Base-by-base conservation (phyloP, 2,113 vertebrate genomes). In the Pluvialis apricaria region DNA sequence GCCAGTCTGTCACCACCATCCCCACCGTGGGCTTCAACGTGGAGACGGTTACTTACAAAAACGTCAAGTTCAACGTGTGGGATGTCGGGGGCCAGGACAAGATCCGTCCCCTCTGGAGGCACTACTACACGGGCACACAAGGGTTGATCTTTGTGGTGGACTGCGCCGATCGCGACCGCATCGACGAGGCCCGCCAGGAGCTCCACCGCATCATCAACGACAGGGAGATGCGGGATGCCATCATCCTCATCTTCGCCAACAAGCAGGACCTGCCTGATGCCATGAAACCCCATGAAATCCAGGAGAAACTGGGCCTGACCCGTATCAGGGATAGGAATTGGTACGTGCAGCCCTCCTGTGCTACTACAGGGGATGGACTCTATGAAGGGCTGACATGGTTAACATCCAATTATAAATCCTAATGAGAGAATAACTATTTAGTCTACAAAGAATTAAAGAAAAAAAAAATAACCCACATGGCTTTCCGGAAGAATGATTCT, bases 161-260 rank as follows among this genome's bases (percentile, higher is more conserved):
- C 98, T 99, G 99, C 96, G 99, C 99, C 69, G 99, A 99, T 98
- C 98, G 99, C 91, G 99, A 99, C 98, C 99, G 99, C 95, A 99
- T 99, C 78, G 99, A 99, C 62, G 99, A 99, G 97, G 99, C 99
- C 54, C 98, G 99, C 88, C 99, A 99, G 98, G 99, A 99, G 98
- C 99, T 99, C 85, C 99, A 99, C 97, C 99, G 99, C 98, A 99
- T 99, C 94, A 99, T 99, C 95, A 99, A 99, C 79, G 99, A 99
- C 98, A 98, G 99, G 77, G 99, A 99, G 98, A 99, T 99, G 99
- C 98, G 99, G 97, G 99, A 99, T 97, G 99, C 99, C 98, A 99
- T 99, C 98, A 99, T 99, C 98, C 99, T 99, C 97, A 99, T 99
- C 98, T 99, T 99, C 97, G 99, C 99, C 98, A 99, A 99, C 98